Conservation (phyloP, 2,797 vertebrate species). For the Argya squamiceps region DNA sequence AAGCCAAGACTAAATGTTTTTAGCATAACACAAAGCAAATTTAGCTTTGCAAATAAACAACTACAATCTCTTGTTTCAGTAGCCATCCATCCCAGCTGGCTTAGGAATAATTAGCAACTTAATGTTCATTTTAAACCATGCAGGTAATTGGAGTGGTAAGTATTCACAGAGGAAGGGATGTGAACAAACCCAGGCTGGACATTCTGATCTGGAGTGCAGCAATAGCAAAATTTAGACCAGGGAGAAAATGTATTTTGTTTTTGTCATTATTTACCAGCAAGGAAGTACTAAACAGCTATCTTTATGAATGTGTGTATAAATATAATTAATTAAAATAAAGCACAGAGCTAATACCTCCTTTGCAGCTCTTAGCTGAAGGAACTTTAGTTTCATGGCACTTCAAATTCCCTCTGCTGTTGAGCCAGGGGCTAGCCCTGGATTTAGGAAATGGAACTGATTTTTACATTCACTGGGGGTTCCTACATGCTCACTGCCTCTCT, state of each 20-base stretch:
- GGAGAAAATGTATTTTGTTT: neutral
- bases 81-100: neutral
- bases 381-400: neutral
- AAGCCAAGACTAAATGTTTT: conserved; percentile 15
- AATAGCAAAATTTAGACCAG: neutral
- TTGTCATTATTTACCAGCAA: neutral
- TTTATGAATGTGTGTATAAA: neutral
- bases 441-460: neutral
- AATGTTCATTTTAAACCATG: neutral
- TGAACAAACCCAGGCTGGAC: neutral
- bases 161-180: neutral
- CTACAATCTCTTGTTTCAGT: neutral
- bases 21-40: conserved; percentile 19
- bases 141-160: neutral
- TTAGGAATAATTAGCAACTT: conserved; percentile 9
- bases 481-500: neutral
- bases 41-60: conserved; percentile 18
- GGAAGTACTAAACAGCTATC: neutral
- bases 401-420: neutral
- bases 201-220: neutral
- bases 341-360: neutral
- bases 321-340: neutral
- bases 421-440: neutral
- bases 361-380: neutral
- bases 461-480: neutral